Evolutionary conservation across 1,140 invertebrate species (phyloP).

Genomic region (Hylyphantes graminicola): DNA sequence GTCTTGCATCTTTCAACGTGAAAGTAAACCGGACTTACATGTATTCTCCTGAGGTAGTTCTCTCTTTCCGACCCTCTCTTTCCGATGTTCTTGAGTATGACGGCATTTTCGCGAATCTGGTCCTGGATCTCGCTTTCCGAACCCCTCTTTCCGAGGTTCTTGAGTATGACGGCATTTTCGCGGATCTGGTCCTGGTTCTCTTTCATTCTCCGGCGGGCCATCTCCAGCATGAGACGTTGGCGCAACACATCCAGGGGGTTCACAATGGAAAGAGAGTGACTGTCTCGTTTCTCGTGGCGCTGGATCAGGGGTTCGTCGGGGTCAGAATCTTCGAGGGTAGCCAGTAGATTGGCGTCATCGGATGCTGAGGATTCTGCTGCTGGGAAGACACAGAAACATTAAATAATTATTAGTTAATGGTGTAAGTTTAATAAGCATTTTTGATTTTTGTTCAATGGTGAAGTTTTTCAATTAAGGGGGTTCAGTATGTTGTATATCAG

Average conservation of each 20-base stretch:
- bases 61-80: not conserved
- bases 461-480: too few species aligned
- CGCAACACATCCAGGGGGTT: constrained; percentile 82
- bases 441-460: too few species aligned
- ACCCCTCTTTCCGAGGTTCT: constrained; percentile 68
- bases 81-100: constrained; percentile 68
- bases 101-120: constrained; percentile 71
- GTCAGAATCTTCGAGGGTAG: not conserved
- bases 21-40: not conserved
- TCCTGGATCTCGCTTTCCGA: constrained; percentile 70
- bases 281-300: constrained; percentile 60
- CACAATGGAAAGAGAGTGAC: constrained; percentile 79
- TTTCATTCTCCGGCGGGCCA: constrained; percentile 78
- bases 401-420: too few species aligned
- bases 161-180: constrained; percentile 68
- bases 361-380: not conserved
- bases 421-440: too few species aligned
- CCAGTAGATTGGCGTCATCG: not conserved
- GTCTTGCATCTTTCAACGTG: too few species aligned
- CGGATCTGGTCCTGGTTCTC: constrained; percentile 73
- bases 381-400: too few species aligned
- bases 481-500: too few species aligned
- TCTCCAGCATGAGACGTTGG: constrained; percentile 79
- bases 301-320: not conserved
- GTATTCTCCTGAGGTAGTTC: constrained; percentile 42